Evolutionary conservation across 2,888 invertebrate species (phyloP).

Genomic region (Lasioglossum figueresi): DNA sequence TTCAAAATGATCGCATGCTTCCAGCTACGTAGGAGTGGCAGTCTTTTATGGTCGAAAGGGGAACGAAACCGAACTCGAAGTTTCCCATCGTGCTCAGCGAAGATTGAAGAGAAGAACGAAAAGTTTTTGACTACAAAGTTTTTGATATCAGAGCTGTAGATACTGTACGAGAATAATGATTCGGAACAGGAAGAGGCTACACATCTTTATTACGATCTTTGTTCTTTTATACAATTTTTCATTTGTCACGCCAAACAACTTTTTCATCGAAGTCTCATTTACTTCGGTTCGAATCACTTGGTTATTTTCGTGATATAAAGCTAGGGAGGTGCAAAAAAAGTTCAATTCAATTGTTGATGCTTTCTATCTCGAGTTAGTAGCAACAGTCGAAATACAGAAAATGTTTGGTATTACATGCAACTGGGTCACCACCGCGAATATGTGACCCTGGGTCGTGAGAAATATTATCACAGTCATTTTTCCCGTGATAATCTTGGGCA

Average conservation of each 20-base stretch:
- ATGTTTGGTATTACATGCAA: constrained; percentile 8
- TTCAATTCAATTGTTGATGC: neutral
- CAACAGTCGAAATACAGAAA: neutral
- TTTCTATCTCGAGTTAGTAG: neutral
- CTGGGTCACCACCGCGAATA: constrained; percentile 39
- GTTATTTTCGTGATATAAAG: neutral
- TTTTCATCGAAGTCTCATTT: neutral
- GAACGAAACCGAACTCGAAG: neutral
- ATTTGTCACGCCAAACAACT: neutral
- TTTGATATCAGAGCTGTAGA: neutral
- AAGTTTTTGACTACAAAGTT: neutral
- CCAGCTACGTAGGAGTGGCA: neutral
- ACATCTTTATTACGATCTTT: neutral
- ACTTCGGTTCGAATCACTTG: neutral
- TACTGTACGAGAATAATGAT: neutral
- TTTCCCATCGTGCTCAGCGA: neutral
- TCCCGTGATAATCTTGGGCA: neutral
- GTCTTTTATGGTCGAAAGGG: neutral
- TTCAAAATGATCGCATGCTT: constrained; percentile 3
- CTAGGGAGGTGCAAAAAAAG: neutral
- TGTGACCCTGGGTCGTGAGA: constrained; percentile 13
- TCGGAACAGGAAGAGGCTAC: neutral
- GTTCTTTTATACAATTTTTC: neutral
- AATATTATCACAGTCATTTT: neutral
- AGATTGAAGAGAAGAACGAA: neutral